Percentiles rank a stretch among this genome's conserved stretches.
These are phyloP conservation scores for Mactromeris polynyma DNA, from an alignment of 2,888 invertebrate species.

Conservation along the genomic window DNA sequence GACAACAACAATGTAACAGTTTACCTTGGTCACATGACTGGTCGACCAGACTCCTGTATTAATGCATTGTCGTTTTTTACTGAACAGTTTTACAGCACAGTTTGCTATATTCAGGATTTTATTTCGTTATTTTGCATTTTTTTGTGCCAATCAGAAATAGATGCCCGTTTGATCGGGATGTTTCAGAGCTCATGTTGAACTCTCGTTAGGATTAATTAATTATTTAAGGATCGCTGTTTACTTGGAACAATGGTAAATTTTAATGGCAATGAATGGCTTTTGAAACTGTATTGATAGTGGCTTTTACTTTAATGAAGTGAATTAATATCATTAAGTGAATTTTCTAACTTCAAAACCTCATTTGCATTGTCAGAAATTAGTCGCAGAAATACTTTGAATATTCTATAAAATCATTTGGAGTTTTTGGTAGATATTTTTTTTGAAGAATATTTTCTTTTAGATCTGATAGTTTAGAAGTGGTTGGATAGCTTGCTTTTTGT, in stretches of 20 bases:
- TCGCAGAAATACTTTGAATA: neutral
- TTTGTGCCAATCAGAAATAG: neutral
- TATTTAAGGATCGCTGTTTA: neutral
- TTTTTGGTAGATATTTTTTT: neutral
- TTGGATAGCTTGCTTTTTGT: no score
- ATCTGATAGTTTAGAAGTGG: no score
- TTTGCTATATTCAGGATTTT: slow-evolving; percentile 1
- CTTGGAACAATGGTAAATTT: slow-evolving; percentile 7
- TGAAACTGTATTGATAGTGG: neutral
- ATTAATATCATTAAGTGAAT: slow-evolving; percentile 2
- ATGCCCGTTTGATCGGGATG: neutral
- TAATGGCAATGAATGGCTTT: neutral
- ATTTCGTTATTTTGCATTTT: slow-evolving; percentile 1
- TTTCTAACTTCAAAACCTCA: neutral
- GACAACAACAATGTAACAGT: neutral
- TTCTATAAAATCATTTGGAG: neutral
- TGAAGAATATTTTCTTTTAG: neutral
- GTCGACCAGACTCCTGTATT: neutral
- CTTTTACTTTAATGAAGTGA: neutral
- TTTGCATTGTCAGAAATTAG: neutral
- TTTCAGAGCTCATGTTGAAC: neutral
- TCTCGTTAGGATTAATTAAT: slow-evolving; percentile 5
- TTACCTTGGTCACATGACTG: neutral
- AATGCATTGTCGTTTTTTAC: neutral
- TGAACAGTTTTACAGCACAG: neutral